A percentile compares a stretch with the other conserved stretches of the same genome.
Evolutionary conservation across 2,888 invertebrate genomes (phyloP).

Genomic region (Apamea crenata): DNA sequence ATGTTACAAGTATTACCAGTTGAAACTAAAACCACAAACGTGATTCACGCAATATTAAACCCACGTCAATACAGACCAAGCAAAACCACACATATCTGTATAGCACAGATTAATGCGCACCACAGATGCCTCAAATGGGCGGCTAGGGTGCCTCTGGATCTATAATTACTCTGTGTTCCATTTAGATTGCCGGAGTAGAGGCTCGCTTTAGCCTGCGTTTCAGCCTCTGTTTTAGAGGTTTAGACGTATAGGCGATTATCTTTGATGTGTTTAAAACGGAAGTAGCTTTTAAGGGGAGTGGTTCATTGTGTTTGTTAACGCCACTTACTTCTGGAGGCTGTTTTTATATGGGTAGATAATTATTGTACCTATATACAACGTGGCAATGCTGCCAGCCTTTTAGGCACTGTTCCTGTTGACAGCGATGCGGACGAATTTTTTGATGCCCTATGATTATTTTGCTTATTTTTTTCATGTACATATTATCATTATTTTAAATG

Average conservation of each 20-base stretch:
- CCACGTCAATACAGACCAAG: background rate
- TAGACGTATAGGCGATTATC: constrained; percentile 35
- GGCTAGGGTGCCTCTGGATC: constrained; percentile 28
- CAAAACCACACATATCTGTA: constrained; percentile 22
- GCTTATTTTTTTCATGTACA: too few relatives aligned
- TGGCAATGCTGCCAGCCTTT: too few relatives aligned
- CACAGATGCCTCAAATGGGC: constrained; percentile 52
- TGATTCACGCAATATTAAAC: constrained; percentile 5
- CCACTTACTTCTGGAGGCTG: background rate
- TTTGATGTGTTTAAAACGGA: background rate
- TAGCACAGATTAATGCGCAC: constrained; percentile 37
- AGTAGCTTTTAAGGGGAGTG: background rate
- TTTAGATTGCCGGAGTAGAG: constrained; percentile 37
- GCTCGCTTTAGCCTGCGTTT: constrained; percentile 22
- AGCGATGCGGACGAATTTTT: too few relatives aligned
- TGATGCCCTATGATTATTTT: too few relatives aligned
- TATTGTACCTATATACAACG: too few relatives aligned
- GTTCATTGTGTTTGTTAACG: background rate
- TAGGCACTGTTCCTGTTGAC: too few relatives aligned
- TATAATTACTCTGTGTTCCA: constrained; percentile 61
- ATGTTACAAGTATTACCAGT: background rate
- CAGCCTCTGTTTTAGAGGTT: constrained; percentile 14
- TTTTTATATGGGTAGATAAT: too few relatives aligned
- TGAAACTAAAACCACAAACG: background rate
- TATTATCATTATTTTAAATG: too few relatives aligned